phyloP scores from a whole-genome alignment of 2,797 vertebrate species.

The Craterocephalus amniculus region DNA sequence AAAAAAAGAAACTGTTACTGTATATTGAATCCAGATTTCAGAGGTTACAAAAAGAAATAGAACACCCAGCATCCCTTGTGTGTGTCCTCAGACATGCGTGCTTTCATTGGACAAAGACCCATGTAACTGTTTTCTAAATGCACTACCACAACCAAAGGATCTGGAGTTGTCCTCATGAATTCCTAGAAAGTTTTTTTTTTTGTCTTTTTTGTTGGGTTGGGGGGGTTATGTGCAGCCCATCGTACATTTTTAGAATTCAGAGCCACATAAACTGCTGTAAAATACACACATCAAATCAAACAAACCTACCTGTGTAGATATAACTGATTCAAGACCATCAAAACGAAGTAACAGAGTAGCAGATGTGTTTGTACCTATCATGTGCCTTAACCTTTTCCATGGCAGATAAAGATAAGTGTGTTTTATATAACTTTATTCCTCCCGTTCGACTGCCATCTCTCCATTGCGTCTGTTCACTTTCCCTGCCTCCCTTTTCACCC shows the following conservation, averaged over 20 bases:
- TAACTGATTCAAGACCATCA: slow-evolving; percentile 79
- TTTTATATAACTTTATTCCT: slow-evolving; percentile 85
- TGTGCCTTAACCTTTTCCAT: slow-evolving; percentile 99
- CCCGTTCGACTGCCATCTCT: slow-evolving; percentile 64
- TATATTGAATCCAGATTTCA: slow-evolving; percentile 75
- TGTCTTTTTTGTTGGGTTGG: not conserved
- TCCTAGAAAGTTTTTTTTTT: slow-evolving; percentile 16
- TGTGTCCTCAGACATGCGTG: slow-evolving; percentile 76
- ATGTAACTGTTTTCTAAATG: slow-evolving; percentile 71
- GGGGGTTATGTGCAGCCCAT: slow-evolving; percentile 59
- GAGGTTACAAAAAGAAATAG: slow-evolving; percentile 44
- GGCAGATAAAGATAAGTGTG: slow-evolving; percentile 88
- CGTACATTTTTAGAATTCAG: slow-evolving; percentile 69
- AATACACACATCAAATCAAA: slow-evolving; percentile 65
- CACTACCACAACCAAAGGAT: slow-evolving; percentile 82
- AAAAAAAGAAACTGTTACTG: slow-evolving; percentile 50
- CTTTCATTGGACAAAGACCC: slow-evolving; percentile 66
- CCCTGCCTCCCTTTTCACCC: slow-evolving; percentile 25
- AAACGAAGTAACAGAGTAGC: slow-evolving; percentile 88
- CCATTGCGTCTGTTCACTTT: slow-evolving; percentile 39
- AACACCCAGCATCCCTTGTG: slow-evolving; percentile 67
- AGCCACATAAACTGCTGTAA: slow-evolving; percentile 57
- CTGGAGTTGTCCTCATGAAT: slow-evolving; percentile 62
- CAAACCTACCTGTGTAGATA: slow-evolving; percentile 83
- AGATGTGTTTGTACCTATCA: slow-evolving; percentile 97